phyloP scores from a whole-genome alignment of 2,113 vertebrate species.

The Plotosus lineatus region DNA sequence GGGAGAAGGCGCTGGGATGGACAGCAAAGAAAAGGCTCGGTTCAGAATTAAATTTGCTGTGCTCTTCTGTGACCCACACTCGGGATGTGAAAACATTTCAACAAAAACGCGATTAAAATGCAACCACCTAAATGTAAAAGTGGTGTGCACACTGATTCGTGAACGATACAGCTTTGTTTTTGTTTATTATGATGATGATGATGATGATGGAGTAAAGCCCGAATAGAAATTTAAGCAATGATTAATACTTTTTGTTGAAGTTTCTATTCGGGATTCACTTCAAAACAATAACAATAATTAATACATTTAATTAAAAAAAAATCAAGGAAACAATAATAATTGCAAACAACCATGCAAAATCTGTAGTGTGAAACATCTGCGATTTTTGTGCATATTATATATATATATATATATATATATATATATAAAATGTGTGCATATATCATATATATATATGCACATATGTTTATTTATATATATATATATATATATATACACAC shows the following conservation, averaged over 20 bases:
- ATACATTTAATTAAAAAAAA: background rate
- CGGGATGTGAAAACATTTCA: slow-evolving; percentile 50
- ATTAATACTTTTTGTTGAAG: too few species aligned
- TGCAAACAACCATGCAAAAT: background rate
- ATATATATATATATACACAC: too few species aligned
- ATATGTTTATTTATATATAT: too few species aligned
- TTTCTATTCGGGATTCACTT: too few species aligned
- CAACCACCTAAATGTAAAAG: slow-evolving; percentile 20
- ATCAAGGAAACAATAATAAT: background rate
- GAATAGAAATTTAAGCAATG: background rate
- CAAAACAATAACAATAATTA: too few species aligned
- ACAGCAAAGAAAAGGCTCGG: slow-evolving; percentile 58
- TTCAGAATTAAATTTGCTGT: slow-evolving; percentile 71
- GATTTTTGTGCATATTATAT: too few species aligned
- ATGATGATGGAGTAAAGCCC: too few species aligned
- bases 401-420: too few species aligned
- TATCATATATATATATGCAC: too few species aligned
- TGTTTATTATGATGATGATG: too few species aligned
- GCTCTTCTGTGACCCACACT: slow-evolving; percentile 52
- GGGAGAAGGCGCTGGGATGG: slow-evolving; percentile 62
- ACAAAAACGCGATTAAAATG: slow-evolving; percentile 30
- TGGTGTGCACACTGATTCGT: slow-evolving; percentile 32
- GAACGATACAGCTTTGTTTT: background rate
- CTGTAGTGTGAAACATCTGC: too few species aligned
- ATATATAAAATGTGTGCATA: too few species aligned